Evolutionary conservation across 2,888 invertebrate genomes (phyloP).

Genomic region (Athetis lepigone): DNA sequence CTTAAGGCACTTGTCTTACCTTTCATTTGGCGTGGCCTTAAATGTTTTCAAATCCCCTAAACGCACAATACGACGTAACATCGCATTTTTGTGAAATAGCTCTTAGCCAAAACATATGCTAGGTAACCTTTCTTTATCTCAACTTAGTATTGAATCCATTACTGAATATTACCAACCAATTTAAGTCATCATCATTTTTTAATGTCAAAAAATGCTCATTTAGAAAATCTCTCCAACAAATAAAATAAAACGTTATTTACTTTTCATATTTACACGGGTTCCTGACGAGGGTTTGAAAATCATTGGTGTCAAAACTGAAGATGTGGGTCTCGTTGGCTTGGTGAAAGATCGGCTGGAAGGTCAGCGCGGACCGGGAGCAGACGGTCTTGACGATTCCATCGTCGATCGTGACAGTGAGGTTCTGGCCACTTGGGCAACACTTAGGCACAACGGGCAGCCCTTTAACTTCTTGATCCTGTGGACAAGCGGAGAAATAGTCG

Average conservation of each 20-base stretch:
- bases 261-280: constrained; percentile 90
- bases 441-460: constrained; percentile 87
- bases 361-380: constrained; percentile 78
- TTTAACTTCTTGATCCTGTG: constrained; percentile 79
- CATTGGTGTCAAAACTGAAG: constrained; percentile 82
- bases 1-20: too few species aligned
- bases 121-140: too few species aligned
- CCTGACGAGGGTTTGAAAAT: constrained; percentile 90
- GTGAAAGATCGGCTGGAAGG: constrained; percentile 89
- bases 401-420: constrained; percentile 76
- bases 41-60: too few species aligned
- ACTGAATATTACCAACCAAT: too few species aligned
- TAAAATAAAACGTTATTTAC: constrained; percentile 71
- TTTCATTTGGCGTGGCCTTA: too few species aligned
- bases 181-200: too few species aligned
- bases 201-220: too few species aligned
- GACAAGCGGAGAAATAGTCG: constrained; percentile 40
- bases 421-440: constrained; percentile 89
- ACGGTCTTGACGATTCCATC: constrained; percentile 76
- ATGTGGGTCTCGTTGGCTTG: constrained; percentile 88
- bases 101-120: too few species aligned
- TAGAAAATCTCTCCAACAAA: not conserved
- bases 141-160: too few species aligned
- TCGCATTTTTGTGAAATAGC: too few species aligned
- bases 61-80: too few species aligned